Percentiles rank a stretch among this genome's conserved stretches.
Conservation (phyloP, 2,113 vertebrate genomes). For the Verasper variegatus region DNA sequence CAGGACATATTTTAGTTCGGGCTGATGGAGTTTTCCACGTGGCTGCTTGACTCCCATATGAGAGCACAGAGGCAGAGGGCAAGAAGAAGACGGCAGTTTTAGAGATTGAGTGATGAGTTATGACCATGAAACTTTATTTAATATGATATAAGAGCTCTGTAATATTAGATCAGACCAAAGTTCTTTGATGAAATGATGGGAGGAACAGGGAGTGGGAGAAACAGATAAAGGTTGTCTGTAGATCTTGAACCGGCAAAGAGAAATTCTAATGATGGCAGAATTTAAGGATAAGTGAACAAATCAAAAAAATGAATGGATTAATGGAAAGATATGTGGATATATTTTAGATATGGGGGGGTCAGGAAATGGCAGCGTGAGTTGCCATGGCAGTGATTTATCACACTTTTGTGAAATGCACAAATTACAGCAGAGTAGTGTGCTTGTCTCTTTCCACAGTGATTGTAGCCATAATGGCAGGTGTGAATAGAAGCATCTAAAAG, state of each 20-base stretch:
- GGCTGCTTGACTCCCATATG: too few relatives aligned
- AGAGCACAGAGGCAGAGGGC: too few relatives aligned
- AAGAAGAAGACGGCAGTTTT: too few relatives aligned
- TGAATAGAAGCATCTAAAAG: not conserved
- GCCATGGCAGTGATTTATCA: slow-evolving; percentile 7
- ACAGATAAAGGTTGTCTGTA: slow-evolving; percentile 15
- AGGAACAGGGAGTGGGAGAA: not conserved
- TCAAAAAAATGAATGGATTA: slow-evolving; percentile 3
- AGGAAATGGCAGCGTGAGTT: not conserved
- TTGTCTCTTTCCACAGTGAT: not conserved
- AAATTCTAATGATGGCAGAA: slow-evolving; percentile 5
- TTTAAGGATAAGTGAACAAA: slow-evolving; percentile 9
- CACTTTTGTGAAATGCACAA: slow-evolving; percentile 17
- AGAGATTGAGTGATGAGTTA: not conserved
- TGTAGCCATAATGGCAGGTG: not conserved
- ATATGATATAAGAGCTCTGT: slow-evolving; percentile 27
- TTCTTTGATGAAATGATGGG: slow-evolving; percentile 23
- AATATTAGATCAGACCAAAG: slow-evolving; percentile 38
- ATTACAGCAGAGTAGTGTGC: not conserved
- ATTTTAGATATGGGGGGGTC: not conserved
- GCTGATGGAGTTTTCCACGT: too few relatives aligned
- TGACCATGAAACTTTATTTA: slow-evolving; percentile 13
- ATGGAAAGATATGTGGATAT: slow-evolving; percentile 1
- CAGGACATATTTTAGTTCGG: too few relatives aligned
- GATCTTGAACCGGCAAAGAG: too few relatives aligned